Evolutionary conservation across 2,797 vertebrate species (phyloP).

Genomic region (Etheostoma nigrum): DNA sequence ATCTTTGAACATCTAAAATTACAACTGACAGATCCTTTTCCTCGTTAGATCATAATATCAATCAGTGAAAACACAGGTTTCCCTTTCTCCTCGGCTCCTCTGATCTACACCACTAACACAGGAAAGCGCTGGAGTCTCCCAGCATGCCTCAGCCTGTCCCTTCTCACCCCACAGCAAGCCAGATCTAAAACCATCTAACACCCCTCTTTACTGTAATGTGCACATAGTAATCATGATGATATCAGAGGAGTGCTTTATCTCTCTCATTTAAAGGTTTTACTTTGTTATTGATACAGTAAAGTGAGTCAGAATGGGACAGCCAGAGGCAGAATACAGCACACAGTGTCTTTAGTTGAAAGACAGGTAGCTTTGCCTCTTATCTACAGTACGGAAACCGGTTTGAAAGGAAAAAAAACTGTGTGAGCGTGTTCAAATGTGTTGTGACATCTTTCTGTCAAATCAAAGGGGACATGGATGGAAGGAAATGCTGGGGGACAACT

Average conservation of each 20-base stretch:
- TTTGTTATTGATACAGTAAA: slow-evolving; percentile 77
- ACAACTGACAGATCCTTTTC: slow-evolving; percentile 55
- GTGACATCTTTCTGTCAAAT: slow-evolving; percentile 63
- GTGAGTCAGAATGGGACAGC: slow-evolving; percentile 57
- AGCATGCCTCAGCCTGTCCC: slow-evolving; percentile 68
- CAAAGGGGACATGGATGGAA: slow-evolving; percentile 44
- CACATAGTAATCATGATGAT: slow-evolving; percentile 71
- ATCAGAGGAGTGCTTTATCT: slow-evolving; percentile 76
- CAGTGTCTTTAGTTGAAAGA: slow-evolving; percentile 55
- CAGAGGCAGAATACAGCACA: slow-evolving; percentile 36
- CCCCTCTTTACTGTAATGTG: slow-evolving; percentile 54
- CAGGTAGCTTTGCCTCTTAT: slow-evolving; percentile 56
- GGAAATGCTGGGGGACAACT: slow-evolving; percentile 35
- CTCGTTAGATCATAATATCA: slow-evolving; percentile 75
- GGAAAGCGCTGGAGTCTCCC: slow-evolving; percentile 49
- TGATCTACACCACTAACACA: slow-evolving; percentile 62
- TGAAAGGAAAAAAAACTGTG: slow-evolving; percentile 33
- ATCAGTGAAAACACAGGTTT: slow-evolving; percentile 75
- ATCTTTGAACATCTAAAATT: slow-evolving; percentile 74
- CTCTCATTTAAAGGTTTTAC: slow-evolving; percentile 70
- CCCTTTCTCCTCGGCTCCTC: slow-evolving; percentile 61
- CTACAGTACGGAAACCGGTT: slow-evolving; percentile 33
- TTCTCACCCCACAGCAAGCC: slow-evolving; percentile 57
- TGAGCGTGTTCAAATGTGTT: slow-evolving; percentile 20
- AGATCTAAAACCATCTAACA: slow-evolving; percentile 65